phyloP scores from a whole-genome alignment of 2,888 invertebrate species.

The Dysmachus trigonus region DNA sequence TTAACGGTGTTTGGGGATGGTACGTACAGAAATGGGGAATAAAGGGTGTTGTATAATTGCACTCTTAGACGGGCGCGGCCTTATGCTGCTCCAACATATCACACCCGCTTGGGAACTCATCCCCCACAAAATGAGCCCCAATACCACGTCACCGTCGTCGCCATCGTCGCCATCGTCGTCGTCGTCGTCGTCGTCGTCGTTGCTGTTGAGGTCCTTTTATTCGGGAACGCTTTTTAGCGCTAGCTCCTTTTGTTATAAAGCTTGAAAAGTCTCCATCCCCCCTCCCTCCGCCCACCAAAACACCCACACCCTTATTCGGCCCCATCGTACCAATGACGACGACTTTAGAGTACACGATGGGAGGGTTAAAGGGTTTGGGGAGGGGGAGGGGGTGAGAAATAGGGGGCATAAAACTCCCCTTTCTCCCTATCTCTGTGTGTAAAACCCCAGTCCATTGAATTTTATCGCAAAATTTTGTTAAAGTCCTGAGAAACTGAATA shows the following conservation, averaged over 20 bases:
- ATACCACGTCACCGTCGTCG: neutral
- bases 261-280: constrained; percentile 12
- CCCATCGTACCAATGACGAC: neutral
- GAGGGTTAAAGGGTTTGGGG: no score
- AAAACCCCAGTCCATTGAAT: constrained; percentile 40
- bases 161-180: neutral
- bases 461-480: constrained; percentile 40
- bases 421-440: neutral
- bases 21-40: no score
- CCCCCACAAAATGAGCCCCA: neutral
- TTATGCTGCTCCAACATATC: neutral
- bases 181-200: neutral
- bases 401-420: neutral
- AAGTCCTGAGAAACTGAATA: constrained; percentile 32
- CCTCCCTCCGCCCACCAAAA: no score
- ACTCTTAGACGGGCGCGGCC: neutral
- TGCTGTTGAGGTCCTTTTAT: neutral
- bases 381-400: neutral
- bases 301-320: neutral
- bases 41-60: constrained; percentile 23
- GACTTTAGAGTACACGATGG: neutral
- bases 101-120: neutral
- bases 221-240: constrained; percentile 20
- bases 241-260: constrained; percentile 27
- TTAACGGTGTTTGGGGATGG: neutral